These are phyloP conservation scores for Clarias laeviceps DNA, from an alignment of 2,797 vertebrate genomes.

Conservation along the genomic window DNA sequence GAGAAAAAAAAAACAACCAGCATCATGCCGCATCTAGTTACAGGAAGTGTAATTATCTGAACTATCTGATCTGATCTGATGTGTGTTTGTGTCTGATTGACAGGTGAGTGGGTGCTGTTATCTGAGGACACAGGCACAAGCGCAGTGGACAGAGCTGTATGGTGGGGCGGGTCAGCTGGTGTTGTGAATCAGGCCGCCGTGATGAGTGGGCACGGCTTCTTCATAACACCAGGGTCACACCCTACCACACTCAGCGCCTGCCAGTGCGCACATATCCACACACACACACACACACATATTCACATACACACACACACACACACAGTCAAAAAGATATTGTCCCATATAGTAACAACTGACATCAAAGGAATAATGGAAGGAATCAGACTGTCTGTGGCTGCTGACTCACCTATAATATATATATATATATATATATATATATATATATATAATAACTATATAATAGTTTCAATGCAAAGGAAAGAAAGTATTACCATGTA, in stretches of 20 bases:
- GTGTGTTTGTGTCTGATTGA: conserved; percentile 31
- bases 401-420: too few species aligned
- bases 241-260: conserved; percentile 57
- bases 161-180: conserved; percentile 95
- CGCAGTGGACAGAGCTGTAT: conserved; percentile 30
- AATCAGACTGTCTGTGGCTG: conserved; percentile 1
- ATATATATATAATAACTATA: neutral
- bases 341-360: neutral
- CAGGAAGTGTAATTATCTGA: neutral
- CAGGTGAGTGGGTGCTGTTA: conserved; percentile 34
- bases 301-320: neutral
- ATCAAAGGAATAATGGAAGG: neutral
- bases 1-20: neutral
- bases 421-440: too few species aligned
- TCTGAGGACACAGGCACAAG: conserved; percentile 11
- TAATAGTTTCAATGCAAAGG: neutral
- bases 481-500: neutral
- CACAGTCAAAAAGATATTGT: neutral
- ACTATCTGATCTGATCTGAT: neutral
- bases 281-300: conserved; percentile 7
- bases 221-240: conserved; percentile 98
- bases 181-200: conserved; percentile 99
- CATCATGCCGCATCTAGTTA: neutral
- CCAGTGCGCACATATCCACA: conserved; percentile 18
- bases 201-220: conserved; percentile 89